Base-by-base conservation (phyloP, 1,140 invertebrate genomes). In the Anadara kagoshimensis region DNA sequence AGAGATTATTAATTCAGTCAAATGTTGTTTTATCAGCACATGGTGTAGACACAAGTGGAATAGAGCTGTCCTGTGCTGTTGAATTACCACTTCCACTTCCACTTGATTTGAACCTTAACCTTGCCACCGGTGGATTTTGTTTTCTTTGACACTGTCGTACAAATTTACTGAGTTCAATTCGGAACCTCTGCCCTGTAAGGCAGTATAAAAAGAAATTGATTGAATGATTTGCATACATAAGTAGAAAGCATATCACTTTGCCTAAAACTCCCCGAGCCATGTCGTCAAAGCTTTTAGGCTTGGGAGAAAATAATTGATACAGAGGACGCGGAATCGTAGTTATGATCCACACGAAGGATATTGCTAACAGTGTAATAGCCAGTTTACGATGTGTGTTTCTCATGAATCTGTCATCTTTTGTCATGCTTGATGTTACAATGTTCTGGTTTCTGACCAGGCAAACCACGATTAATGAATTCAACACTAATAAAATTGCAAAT, bases 201-300 rank as follows among this genome's bases (percentile, higher is more conserved):
- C 86, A 88, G 81, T 90, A 90, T n/a, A 90, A 75, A 64, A 88
- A 87, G 76, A 90, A 90, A 75, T 90, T 89, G 43, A 88, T 81
- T 12, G 88, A 85, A 74, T 90, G 89, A 74, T 90, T 90, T 43
- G 86, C 62, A 75, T 89, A 90, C 74, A 89, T 78, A 8, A 89
- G 75, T n/a, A 85, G 65, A 65, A 78, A 83, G 73, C 79, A 78
- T 68, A 85, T 68, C 2, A 86, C 78, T 62, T 83, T 76, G 18
- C 82, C 47, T 11, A 80, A 70, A 11, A 81, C 56, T 11, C 63
- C 43, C 1, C 24, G 59, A 5, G 73, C 82, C 3, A 47, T 24
- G 11, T 82, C 76, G 14, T 80, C 67, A 14, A 56, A 18, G 29
- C 69, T 73, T 26, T 62, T 69, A 29, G 73, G 73, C 56, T 71